Percentiles rank a stretch among this genome's conserved stretches.
Conservation (phyloP, 2,888 invertebrate genomes). For the Danaus chrysippus region DNA sequence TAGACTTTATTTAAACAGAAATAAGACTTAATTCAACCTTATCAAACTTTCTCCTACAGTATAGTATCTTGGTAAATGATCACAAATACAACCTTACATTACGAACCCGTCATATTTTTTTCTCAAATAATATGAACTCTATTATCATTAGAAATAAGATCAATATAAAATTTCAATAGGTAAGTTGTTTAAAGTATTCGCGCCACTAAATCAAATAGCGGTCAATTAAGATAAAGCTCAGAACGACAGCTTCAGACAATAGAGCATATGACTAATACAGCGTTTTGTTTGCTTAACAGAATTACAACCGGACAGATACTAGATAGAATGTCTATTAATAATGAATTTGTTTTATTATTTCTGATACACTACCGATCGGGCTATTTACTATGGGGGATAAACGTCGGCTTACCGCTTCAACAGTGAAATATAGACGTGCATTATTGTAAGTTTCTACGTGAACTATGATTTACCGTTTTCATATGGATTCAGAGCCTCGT, state of each 20-base stretch:
- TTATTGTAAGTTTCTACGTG: not conserved
- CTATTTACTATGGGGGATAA: conserved; percentile 2
- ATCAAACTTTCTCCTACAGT: conserved; percentile 24
- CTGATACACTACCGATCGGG: conserved; percentile 12
- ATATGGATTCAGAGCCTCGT: not conserved
- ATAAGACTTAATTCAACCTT: conserved; percentile 37
- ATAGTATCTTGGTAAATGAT: conserved; percentile 33
- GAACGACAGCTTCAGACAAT: conserved; percentile 70
- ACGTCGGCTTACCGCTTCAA: not conserved
- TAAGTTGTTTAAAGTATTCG: conserved; percentile 43
- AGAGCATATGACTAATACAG: conserved; percentile 68
- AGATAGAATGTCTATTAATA: conserved; percentile 29
- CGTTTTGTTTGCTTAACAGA: conserved; percentile 71
- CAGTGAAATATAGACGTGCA: not conserved
- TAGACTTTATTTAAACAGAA: conserved; percentile 23
- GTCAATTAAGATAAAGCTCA: conserved; percentile 77
- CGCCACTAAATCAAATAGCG: conserved; percentile 73
- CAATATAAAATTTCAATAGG: conserved; percentile 13
- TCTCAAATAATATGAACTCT: conserved; percentile 37
- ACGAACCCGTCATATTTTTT: conserved; percentile 34
- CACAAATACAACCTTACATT: conserved; percentile 21
- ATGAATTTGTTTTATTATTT: conserved; percentile 28
- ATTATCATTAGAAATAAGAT: conserved; percentile 28
- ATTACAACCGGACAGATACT: conserved; percentile 37
- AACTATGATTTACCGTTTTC: not conserved